Conservation (phyloP, 2,797 vertebrate genomes). For the Champsocephalus gunnari region DNA sequence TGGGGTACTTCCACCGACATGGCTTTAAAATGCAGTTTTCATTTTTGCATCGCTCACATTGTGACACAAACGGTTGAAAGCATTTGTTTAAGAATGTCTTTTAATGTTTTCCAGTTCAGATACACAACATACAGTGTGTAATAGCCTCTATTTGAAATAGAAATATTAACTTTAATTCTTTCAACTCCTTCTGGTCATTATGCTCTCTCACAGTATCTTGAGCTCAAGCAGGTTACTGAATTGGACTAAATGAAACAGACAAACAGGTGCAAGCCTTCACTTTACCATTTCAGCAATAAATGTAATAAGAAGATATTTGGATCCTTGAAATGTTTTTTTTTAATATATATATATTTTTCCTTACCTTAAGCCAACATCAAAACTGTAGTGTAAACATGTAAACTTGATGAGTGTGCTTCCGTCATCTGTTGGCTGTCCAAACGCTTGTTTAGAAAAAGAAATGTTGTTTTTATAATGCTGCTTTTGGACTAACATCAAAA, state of each 20-base stretch:
- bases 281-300: conserved; percentile 71
- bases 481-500: conserved; percentile 69
- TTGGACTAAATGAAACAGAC: conserved; percentile 85
- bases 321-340: conserved; percentile 60
- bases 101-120: conserved; percentile 89
- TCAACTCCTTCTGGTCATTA: conserved; percentile 78
- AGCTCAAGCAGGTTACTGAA: conserved; percentile 83
- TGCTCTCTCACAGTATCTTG: conserved; percentile 79
- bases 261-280: conserved; percentile 87
- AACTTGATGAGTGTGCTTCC: conserved; percentile 86
- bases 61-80: conserved; percentile 39
- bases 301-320: conserved; percentile 76
- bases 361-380: conserved; percentile 73
- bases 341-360: conserved; percentile 10
- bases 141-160: conserved; percentile 90
- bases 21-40: conserved; percentile 1
- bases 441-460: conserved; percentile 49
- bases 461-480: conserved; percentile 56
- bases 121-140: conserved; percentile 91
- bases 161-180: conserved; percentile 86
- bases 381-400: conserved; percentile 84
- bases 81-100: conserved; percentile 85
- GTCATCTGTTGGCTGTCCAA: conserved; percentile 75
- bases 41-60: background rate
- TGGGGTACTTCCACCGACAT: conserved; percentile 1